phyloP scores from a whole-genome alignment of 2,113 vertebrate genomes.

The Microcebus griseorufus region DNA sequence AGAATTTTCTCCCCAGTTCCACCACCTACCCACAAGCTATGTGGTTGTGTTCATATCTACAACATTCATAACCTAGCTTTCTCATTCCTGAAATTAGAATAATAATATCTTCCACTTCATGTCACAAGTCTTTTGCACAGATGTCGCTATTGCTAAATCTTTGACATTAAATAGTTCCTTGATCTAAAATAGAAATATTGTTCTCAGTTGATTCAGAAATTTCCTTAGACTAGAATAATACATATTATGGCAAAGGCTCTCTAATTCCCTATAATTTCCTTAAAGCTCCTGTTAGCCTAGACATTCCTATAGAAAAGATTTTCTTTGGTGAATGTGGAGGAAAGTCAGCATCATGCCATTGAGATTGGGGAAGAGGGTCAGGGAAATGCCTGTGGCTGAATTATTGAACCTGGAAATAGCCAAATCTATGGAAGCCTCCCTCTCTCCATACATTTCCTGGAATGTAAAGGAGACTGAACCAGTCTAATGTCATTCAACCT shows the following conservation, averaged over 20 bases:
- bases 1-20: not conserved
- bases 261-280: not conserved
- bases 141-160: not conserved
- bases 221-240: not conserved
- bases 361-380: not conserved
- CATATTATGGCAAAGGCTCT: not conserved
- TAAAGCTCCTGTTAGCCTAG: not conserved
- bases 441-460: not conserved
- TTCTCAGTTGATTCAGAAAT: not conserved
- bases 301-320: not conserved
- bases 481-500: not conserved
- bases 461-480: not conserved
- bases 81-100: not conserved
- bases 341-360: not conserved
- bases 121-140: not conserved
- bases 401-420: not conserved
- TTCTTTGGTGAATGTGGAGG: not conserved
- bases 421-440: not conserved
- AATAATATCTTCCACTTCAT: not conserved
- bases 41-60: not conserved
- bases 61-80: not conserved
- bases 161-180: not conserved
- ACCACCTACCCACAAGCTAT: not conserved
- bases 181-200: constrained; percentile 1
- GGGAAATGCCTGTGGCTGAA: not conserved